A percentile compares a stretch with the other conserved stretches of the same genome.
Conservation (phyloP, 2,797 vertebrate species). For the Smutsia temminckii region DNA sequence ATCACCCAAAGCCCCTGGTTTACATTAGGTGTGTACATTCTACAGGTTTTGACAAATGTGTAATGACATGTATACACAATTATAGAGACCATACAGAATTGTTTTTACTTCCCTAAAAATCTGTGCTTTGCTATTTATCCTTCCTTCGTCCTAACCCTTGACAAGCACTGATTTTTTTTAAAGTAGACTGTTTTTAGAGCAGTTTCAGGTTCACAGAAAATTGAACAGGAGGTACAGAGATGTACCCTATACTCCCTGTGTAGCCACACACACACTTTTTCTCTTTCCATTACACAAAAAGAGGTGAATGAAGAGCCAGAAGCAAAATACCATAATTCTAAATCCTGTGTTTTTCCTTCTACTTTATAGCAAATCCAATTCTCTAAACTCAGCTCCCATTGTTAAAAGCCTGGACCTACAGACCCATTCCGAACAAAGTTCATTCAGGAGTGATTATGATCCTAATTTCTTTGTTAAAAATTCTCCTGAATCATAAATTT, state of each 20-base stretch:
- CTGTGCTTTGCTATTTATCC: neutral
- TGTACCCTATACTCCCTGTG: neutral
- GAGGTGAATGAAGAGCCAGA: neutral
- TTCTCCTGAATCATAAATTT: neutral
- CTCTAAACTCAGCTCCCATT: neutral
- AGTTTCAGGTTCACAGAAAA: neutral
- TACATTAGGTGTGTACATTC: neutral
- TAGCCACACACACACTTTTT: neutral
- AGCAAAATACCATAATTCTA: neutral
- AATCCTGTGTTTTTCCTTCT: neutral
- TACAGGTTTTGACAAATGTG: neutral
- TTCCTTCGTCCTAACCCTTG: neutral
- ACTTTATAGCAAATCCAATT: neutral
- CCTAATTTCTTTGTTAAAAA: neutral
- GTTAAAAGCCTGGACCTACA: neutral
- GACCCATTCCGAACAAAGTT: neutral
- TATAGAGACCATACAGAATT: neutral
- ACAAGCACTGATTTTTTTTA: neutral
- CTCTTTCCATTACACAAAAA: neutral
- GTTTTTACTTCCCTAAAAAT: neutral
- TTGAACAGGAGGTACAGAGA: neutral
- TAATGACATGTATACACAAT: neutral
- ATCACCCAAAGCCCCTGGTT: neutral
- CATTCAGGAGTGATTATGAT: neutral
- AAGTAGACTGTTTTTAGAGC: neutral